Conservation (phyloP, 1,140 invertebrate species). For the Pachypsylla venusta region DNA sequence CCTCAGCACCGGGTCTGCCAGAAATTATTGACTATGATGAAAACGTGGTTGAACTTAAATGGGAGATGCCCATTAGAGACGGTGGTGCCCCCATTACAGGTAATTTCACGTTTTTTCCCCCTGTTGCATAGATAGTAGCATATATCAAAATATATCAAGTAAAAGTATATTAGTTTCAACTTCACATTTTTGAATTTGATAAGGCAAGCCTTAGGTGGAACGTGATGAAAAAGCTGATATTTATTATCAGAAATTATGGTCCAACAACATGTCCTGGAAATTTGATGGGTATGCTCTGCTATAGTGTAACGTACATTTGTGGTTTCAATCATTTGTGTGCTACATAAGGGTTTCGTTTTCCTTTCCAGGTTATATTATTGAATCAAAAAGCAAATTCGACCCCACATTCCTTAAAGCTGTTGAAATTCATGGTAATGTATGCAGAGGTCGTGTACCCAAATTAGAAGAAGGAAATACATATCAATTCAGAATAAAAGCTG, state of each 20-base stretch:
- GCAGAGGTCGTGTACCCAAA: slow-evolving; percentile 68
- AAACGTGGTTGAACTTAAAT: slow-evolving; percentile 82
- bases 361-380: slow-evolving; percentile 68
- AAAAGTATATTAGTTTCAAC: too few relatives aligned
- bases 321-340: slow-evolving; percentile 2
- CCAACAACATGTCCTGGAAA: too few relatives aligned
- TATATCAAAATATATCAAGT: too few relatives aligned
- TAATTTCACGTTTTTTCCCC: too few relatives aligned
- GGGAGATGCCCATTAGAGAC: slow-evolving; percentile 89
- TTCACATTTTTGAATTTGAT: too few relatives aligned
- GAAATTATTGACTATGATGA: slow-evolving; percentile 89
- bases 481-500: slow-evolving; percentile 84
- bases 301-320: too few relatives aligned
- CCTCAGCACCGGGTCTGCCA: slow-evolving; percentile 76
- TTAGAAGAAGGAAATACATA: slow-evolving; percentile 88
- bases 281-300: too few relatives aligned
- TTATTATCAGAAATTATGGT: too few relatives aligned
- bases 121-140: too few relatives aligned
- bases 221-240: too few relatives aligned
- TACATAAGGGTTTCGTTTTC: slow-evolving; percentile 12
- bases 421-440: slow-evolving; percentile 59
- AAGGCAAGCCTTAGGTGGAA: too few relatives aligned
- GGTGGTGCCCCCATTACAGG: slow-evolving; percentile 86
- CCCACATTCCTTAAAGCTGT: slow-evolving; percentile 49
- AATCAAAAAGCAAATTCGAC: slow-evolving; percentile 61